Evolutionary conservation across 2,888 invertebrate species (phyloP).

Genomic region (Chrysomela aeneicollis): DNA sequence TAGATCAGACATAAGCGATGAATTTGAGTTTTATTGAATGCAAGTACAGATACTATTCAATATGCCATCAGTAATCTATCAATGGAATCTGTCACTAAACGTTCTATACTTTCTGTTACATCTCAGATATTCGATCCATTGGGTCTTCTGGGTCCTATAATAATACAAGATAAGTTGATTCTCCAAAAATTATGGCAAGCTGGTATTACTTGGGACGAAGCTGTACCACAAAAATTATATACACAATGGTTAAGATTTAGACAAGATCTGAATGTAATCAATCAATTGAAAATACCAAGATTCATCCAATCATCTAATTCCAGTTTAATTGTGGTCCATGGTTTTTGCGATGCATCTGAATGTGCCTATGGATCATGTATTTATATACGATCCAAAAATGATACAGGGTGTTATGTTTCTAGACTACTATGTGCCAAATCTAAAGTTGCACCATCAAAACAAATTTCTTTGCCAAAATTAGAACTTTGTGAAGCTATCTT

Average conservation of each 20-base stretch:
- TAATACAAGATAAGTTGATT: background rate
- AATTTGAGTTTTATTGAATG: no score
- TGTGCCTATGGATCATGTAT: conserved; percentile 32
- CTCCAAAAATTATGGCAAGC: background rate
- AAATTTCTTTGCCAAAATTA: conserved; percentile 18
- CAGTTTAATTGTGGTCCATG: conserved; percentile 26
- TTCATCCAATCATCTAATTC: conserved; percentile 4
- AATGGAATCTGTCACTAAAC: no score
- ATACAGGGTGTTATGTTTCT: background rate
- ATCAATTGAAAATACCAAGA: no score
- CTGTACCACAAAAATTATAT: background rate
- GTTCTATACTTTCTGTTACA: no score
- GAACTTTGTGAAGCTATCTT: conserved; percentile 22
- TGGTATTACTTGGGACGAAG: background rate
- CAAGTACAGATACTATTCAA: no score
- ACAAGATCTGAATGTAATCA: no score
- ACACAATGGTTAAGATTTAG: no score
- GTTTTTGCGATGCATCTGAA: conserved; percentile 29
- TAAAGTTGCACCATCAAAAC: conserved; percentile 27
- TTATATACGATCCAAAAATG: conserved; percentile 23
- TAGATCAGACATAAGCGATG: no score
- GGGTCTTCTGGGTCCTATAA: background rate
- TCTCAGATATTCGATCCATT: background rate
- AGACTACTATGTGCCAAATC: conserved; percentile 23
- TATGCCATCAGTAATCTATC: no score